These are phyloP conservation scores for Indicator maculatus DNA, from an alignment of 2,113 vertebrate species.

Conservation along the genomic window DNA sequence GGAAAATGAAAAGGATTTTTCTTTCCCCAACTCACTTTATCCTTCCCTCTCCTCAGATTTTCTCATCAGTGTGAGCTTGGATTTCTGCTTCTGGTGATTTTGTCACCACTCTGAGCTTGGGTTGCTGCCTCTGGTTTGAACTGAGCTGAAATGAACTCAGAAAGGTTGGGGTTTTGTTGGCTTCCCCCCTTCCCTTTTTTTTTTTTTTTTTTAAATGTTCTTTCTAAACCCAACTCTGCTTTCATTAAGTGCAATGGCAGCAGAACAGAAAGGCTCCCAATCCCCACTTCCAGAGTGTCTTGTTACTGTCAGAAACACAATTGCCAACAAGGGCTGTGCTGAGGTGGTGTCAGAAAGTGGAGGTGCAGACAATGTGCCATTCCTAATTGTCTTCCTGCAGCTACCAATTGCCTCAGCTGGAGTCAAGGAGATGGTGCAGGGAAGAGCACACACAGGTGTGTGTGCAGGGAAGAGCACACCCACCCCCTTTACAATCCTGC, in stretches of 20 bases:
- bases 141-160: conserved; percentile 66
- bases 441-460: not conserved
- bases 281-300: conserved; percentile 30
- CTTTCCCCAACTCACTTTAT: not conserved
- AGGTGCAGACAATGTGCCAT: conserved; percentile 54
- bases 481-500: too few relatives aligned
- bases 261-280: conserved; percentile 49
- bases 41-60: not conserved
- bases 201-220: not conserved
- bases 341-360: conserved; percentile 43
- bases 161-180: not conserved
- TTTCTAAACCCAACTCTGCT: conserved; percentile 64
- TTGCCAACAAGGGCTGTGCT: not conserved
- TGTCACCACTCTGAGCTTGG: not conserved
- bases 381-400: conserved; percentile 43
- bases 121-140: conserved; percentile 25
- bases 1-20: conserved; percentile 45
- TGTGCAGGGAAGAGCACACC: too few relatives aligned
- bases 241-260: conserved; percentile 67
- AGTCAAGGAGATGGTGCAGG: not conserved
- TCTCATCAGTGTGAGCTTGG: not conserved
- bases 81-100: not conserved
- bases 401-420: not conserved
- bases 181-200: too few relatives aligned
- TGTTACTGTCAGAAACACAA: conserved; percentile 67